Conservation (phyloP, 64 coral and sea anemone genomes). For the Pocillopora verrucosa region DNA sequence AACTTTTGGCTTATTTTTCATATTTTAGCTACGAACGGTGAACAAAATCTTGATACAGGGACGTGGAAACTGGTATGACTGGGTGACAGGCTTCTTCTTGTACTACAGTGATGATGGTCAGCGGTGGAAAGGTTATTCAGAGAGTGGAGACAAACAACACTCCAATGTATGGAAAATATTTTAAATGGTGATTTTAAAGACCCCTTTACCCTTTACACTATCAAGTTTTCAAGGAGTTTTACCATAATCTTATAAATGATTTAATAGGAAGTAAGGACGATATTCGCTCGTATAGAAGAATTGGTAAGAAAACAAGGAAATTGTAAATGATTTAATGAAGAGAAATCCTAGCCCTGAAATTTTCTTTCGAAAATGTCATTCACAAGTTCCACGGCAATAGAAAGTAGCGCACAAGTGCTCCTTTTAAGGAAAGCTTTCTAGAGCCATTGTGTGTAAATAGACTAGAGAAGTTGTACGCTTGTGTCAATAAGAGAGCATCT, state of each 20-base stretch:
- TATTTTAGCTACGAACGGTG: conserved; percentile 1
- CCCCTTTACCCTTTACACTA: not conserved
- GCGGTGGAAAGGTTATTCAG: conserved; percentile 45
- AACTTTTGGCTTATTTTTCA: not conserved
- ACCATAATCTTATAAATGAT: no score
- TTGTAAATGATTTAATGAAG: not conserved
- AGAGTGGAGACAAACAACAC: conserved; percentile 45
- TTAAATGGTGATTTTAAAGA: not conserved
- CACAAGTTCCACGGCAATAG: not conserved
- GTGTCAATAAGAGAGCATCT: no score
- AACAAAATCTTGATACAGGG: conserved; percentile 44
- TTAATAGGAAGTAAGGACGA: no score
- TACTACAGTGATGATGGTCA: conserved; percentile 52
- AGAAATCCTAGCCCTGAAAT: not conserved
- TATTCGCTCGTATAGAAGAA: not conserved
- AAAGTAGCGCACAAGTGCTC: no score
- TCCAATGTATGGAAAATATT: conserved; percentile 25
- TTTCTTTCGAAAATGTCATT: no score
- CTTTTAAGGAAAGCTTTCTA: no score
- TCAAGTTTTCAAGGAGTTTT: no score
- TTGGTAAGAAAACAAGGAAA: no score
- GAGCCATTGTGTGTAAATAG: no score
- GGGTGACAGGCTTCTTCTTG: conserved; percentile 45
- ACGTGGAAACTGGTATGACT: conserved; percentile 43
- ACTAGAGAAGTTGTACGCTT: no score